Evolutionary conservation across 1,140 invertebrate genomes (phyloP), one percentile per base, ranked within the genome.

Genomic region (Halesus radiatus): DNA sequence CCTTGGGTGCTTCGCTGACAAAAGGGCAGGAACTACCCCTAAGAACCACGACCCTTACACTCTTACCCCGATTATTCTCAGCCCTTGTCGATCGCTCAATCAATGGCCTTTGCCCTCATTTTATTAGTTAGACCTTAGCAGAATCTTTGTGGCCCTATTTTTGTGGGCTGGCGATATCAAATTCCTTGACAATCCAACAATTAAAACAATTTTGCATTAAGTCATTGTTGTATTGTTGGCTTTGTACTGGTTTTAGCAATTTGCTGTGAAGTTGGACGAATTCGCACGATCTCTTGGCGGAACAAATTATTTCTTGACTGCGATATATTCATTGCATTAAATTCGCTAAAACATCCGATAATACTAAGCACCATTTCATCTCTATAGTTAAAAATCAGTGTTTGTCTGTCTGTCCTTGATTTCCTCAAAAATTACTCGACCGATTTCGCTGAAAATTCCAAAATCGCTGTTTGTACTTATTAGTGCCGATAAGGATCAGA

Each of bases 11-110:
- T 37, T 37, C 10, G 62, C 7, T 23, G 62, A 68, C 32, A 68
- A 68, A 45, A 10, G 64, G 64, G 32, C 64, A 18, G 22, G 45
- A 68, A 6, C 10, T 18, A n/a, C 26, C 64, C 64, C 29, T 18
- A 68, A 68, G 64, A 68, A 68, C 50, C 23, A 15, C 64, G 29
- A 26, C 64, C 64, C 64, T 50, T 22, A 4, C n/a, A n/a, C n/a
- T n/a, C n/a, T n/a, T n/a, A n/a, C n/a, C 2, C 26, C 5, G 29
- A 68, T 37, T 68, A 68, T 68, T 37, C 26, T 16, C 29, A 37
- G 29, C 64, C 64, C 29, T 68, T 50, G 64, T 68, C 64, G 64
- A 68, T 68, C 32, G 64, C 64, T 68, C 64, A 37, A 68, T 68
- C 64, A 68, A 68, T 68, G 37, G 29, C 16, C 20, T 23, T 3